Evolutionary conservation across 1,140 invertebrate genomes (phyloP).

Genomic region (Caenorhabditis remanei): DNA sequence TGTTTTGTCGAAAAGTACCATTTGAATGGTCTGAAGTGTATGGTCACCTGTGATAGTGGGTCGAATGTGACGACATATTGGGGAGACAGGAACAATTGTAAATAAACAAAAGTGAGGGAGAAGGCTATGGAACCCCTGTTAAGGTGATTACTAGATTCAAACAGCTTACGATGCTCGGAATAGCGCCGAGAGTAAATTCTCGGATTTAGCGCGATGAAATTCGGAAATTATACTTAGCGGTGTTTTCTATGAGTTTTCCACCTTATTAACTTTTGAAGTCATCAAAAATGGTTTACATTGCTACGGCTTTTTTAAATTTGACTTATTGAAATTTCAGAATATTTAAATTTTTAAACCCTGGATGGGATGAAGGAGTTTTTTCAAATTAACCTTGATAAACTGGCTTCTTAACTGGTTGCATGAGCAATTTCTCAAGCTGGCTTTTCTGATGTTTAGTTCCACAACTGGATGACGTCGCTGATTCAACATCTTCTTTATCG

Average conservation of each 20-base stretch:
- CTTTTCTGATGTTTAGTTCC: neutral
- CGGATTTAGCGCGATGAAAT: too few species aligned
- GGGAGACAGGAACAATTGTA: neutral
- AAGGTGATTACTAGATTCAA: too few species aligned
- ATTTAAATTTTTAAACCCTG: neutral
- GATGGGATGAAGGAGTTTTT: neutral
- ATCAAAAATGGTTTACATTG: too few species aligned
- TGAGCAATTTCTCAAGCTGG: neutral
- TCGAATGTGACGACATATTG: neutral
- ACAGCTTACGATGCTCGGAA: too few species aligned
- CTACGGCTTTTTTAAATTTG: too few species aligned
- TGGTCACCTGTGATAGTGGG: constrained; percentile 1
- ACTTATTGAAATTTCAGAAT: neutral
- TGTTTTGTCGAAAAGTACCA: constrained; percentile 18
- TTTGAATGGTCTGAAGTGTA: neutral
- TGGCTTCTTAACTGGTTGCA: constrained; percentile 2
- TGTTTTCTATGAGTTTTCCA: too few species aligned
- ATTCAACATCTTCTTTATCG: neutral
- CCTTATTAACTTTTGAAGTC: too few species aligned
- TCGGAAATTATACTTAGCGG: too few species aligned
- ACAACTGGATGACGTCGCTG: neutral
- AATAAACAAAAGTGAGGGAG: constrained; percentile 26
- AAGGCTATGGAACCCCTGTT: too few species aligned
- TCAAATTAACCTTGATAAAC: constrained; percentile 10
- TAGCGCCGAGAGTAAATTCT: too few species aligned